These are phyloP conservation scores for Silvanus unidentatus DNA, from an alignment of 2,888 invertebrate genomes.

Conservation along the genomic window DNA sequence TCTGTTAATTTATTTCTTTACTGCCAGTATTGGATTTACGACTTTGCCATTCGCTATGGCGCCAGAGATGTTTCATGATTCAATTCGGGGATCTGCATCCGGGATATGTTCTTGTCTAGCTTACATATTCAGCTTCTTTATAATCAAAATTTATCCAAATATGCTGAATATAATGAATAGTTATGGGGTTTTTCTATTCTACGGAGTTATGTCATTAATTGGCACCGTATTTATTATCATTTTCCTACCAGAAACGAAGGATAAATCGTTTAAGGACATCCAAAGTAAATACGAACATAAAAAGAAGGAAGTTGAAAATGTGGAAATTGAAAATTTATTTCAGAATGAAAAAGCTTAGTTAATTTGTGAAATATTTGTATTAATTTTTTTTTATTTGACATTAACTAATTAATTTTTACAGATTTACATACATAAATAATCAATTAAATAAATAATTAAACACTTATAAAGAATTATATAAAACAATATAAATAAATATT, in stretches of 20 bases:
- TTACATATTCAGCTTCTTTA: conserved; percentile 51
- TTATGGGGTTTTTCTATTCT: conserved; percentile 50
- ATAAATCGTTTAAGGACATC: conserved; percentile 50
- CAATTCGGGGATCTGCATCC: conserved; percentile 50
- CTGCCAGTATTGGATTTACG: conserved; percentile 52
- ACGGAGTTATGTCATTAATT: conserved; percentile 43
- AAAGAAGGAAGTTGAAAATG: too few relatives aligned
- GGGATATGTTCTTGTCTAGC: conserved; percentile 48
- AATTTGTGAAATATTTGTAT: too few relatives aligned
- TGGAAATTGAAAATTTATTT: too few relatives aligned
- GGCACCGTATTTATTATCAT: conserved; percentile 50
- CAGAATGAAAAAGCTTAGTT: too few relatives aligned
- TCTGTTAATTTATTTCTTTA: conserved; percentile 49
- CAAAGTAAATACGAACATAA: too few relatives aligned
- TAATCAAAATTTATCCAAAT: conserved; percentile 49
- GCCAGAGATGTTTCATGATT: conserved; percentile 52
- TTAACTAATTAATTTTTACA: too few relatives aligned
- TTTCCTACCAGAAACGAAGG: conserved; percentile 52
- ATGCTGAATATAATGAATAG: conserved; percentile 43
- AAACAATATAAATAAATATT: too few relatives aligned
- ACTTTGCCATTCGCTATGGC: conserved; percentile 54
- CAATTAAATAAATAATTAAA: too few relatives aligned
- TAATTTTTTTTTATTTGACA: too few relatives aligned
- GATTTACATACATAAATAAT: too few relatives aligned
- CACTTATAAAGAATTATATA: too few relatives aligned